These are phyloP conservation scores for Thera obeliscata DNA, from an alignment of 2,888 invertebrate genomes.

Conservation along the genomic window DNA sequence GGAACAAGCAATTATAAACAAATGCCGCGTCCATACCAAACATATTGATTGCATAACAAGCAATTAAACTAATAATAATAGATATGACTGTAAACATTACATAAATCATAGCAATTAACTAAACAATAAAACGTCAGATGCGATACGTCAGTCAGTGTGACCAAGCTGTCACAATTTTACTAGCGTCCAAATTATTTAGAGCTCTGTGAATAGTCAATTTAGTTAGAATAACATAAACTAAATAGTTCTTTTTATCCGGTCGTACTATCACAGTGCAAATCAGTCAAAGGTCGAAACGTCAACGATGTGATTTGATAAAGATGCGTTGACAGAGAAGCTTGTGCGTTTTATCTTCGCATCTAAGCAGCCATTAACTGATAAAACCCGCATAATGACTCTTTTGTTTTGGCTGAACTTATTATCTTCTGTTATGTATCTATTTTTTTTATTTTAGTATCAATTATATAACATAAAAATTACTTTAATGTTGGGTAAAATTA, in stretches of 20 bases:
- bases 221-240: conserved; percentile 4
- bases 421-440: conserved; percentile 15
- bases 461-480: background rate
- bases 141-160: conserved; percentile 54
- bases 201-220: conserved; percentile 18
- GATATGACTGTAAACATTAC: conserved; percentile 45
- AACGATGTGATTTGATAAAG: conserved; percentile 59
- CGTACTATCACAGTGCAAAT: conserved; percentile 66
- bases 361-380: conserved; percentile 44
- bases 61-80: conserved; percentile 52
- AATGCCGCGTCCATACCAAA: conserved; percentile 17
- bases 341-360: conserved; percentile 60
- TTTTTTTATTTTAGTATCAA: background rate
- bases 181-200: conserved; percentile 48
- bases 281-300: conserved; percentile 73
- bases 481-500: background rate
- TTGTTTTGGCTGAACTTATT: conserved; percentile 24
- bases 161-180: conserved; percentile 62
- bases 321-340: conserved; percentile 55
- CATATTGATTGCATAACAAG: conserved; percentile 41
- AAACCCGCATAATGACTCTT: conserved; percentile 10
- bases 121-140: conserved; percentile 64
- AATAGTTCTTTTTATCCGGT: conserved; percentile 53
- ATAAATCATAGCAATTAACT: conserved; percentile 65
- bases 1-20: conserved; percentile 19